phyloP scores from a whole-genome alignment of 2,113 vertebrate species.

The Damaliscus lunatus region DNA sequence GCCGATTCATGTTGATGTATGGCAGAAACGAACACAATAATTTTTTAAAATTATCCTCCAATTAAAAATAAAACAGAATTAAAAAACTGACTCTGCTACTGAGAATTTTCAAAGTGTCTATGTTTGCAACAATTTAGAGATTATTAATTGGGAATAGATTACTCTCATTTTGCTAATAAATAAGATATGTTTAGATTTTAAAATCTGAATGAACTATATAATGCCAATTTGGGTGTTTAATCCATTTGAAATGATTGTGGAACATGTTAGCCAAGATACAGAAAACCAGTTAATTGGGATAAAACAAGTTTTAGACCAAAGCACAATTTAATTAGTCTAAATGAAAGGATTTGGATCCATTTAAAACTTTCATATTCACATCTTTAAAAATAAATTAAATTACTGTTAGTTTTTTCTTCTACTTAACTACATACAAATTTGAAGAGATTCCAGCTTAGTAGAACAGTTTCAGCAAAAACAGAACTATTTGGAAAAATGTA shows the following conservation, averaged over 20 bases:
- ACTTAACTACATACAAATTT: not conserved
- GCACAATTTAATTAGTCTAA: not conserved
- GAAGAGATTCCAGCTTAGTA: not conserved
- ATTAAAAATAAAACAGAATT: not conserved
- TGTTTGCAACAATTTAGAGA: not conserved
- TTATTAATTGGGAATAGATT: not conserved
- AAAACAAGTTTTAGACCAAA: conserved; percentile 9
- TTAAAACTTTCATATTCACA: not conserved
- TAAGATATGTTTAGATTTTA: not conserved
- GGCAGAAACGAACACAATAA: not conserved
- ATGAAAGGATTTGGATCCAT: not conserved
- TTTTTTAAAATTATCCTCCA: not conserved
- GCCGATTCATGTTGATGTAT: not conserved
- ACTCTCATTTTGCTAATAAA: not conserved
- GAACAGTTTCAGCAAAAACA: not conserved
- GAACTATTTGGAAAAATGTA: not conserved
- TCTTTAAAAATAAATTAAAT: conserved; percentile 19
- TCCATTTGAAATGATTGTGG: not conserved
- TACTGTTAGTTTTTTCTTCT: not conserved
- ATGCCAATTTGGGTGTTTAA: not conserved
- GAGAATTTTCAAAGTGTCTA: not conserved
- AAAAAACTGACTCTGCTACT: not conserved
- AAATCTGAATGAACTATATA: not conserved
- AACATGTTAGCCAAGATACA: not conserved
- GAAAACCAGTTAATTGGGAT: not conserved